phyloP scores from a whole-genome alignment of 30 jellyfish, hydroid and myxozoan species.

The Mastigias papua region DNA sequence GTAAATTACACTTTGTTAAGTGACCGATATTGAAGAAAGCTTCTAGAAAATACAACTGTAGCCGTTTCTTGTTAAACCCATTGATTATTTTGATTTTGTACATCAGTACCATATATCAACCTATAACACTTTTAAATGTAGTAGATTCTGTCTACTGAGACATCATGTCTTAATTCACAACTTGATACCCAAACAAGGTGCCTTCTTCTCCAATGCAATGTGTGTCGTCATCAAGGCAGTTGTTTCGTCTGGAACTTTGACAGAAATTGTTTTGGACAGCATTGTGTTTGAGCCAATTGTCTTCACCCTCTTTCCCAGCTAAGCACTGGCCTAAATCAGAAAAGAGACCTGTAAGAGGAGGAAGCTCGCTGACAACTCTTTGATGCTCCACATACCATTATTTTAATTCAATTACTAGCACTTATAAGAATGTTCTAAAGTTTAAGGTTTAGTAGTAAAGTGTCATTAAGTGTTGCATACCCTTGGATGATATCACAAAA shows the following conservation, averaged over 20 bases:
- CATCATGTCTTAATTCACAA: background rate
- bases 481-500: conserved; percentile 29
- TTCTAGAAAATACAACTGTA: too few species aligned
- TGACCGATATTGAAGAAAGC: too few species aligned
- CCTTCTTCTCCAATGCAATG: conserved; percentile 42
- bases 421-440: too few species aligned
- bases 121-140: too few species aligned
- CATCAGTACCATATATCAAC: too few species aligned
- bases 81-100: too few species aligned
- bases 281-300: conserved; percentile 48
- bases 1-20: too few species aligned
- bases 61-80: too few species aligned
- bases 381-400: too few species aligned
- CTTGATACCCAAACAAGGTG: conserved; percentile 34
- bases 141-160: background rate
- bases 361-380: background rate
- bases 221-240: background rate
- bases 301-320: conserved; percentile 49
- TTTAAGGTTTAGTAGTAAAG: too few species aligned
- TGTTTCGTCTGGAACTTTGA: background rate
- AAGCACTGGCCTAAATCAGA: conserved; percentile 36
- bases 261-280: conserved; percentile 14
- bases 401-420: too few species aligned
- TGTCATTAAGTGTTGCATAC: too few species aligned
- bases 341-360: background rate